phyloP scores from a whole-genome alignment of 1,140 invertebrate species.

The Tribolium madens region DNA sequence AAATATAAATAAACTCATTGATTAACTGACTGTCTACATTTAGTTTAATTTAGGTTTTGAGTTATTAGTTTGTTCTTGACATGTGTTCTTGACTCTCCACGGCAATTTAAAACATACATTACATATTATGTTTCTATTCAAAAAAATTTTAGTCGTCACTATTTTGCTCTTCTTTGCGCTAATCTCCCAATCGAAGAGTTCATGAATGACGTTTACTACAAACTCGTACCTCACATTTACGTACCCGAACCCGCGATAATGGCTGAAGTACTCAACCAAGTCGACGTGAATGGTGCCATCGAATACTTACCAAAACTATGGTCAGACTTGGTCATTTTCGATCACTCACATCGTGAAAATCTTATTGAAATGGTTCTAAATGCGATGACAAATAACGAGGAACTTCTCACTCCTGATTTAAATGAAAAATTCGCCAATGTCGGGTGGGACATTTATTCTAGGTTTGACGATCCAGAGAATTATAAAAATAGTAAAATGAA shows the following conservation, averaged over 20 bases:
- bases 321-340: constrained; percentile 82
- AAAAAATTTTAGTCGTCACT: constrained; percentile 66
- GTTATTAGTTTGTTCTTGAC: too few relatives aligned
- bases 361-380: constrained; percentile 70
- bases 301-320: constrained; percentile 80
- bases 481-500: constrained; percentile 58
- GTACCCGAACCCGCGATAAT: constrained; percentile 81
- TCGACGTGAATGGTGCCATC: constrained; percentile 72
- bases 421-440: constrained; percentile 68
- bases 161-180: constrained; percentile 70
- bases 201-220: constrained; percentile 75
- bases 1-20: too few relatives aligned
- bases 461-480: constrained; percentile 65
- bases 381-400: constrained; percentile 72
- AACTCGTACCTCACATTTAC: constrained; percentile 84
- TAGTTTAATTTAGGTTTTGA: too few relatives aligned
- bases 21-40: too few relatives aligned
- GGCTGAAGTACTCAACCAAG: constrained; percentile 74
- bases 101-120: too few relatives aligned
- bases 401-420: constrained; percentile 61
- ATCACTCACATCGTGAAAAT: constrained; percentile 70
- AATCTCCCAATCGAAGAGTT: constrained; percentile 78
- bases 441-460: constrained; percentile 69
- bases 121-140: constrained; percentile 40
- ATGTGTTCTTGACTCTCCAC: too few relatives aligned